These are phyloP conservation scores for Oreochromis spilurus DNA, from an alignment of 2,113 vertebrate genomes.

Conservation along the genomic window DNA sequence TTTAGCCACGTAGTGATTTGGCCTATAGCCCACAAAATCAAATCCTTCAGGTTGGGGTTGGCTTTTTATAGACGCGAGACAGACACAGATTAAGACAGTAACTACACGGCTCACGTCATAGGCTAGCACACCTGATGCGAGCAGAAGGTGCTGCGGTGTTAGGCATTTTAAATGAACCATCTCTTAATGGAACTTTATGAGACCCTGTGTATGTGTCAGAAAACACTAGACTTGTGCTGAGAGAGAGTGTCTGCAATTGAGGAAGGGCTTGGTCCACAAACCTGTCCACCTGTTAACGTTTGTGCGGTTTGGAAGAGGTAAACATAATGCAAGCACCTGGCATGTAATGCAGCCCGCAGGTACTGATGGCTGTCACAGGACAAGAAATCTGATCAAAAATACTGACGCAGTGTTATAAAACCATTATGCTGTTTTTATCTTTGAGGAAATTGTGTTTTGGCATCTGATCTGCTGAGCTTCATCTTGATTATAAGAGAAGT, in stretches of 20 bases:
- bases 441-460: not conserved
- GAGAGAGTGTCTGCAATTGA: not conserved
- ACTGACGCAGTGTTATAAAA: not conserved
- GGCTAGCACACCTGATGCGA: not conserved
- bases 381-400: not conserved
- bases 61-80: conserved; percentile 41
- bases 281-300: not conserved
- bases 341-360: not conserved
- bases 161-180: not conserved
- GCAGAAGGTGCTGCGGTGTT: not conserved
- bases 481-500: not conserved
- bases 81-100: conserved; percentile 26
- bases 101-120: not conserved
- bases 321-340: not conserved
- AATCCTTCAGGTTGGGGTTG: not conserved
- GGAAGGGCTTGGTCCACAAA: not conserved
- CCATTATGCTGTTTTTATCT: not conserved
- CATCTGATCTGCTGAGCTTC: not conserved
- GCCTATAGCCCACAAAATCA: not conserved
- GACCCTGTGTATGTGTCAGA: not conserved
- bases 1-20: not conserved
- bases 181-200: not conserved
- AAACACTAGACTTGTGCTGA: not conserved
- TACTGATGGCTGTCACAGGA: not conserved
- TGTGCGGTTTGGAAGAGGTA: not conserved